Conservation (phyloP, 2,113 vertebrate species). For the Laticauda colubrina region DNA sequence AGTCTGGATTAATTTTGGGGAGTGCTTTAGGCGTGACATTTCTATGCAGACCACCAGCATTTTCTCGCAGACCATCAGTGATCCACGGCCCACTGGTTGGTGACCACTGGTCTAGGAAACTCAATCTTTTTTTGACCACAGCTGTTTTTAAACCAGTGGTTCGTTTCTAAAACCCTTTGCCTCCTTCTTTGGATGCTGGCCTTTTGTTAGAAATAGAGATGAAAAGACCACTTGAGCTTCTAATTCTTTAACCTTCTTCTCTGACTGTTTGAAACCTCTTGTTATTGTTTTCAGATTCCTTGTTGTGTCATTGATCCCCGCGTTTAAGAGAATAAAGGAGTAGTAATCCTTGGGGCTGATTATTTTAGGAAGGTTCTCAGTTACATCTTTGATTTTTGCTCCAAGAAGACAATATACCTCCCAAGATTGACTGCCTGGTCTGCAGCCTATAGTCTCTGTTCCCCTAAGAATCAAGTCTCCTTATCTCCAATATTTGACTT, state of each 20-base stretch:
- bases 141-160: background rate
- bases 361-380: background rate
- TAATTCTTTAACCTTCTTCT: background rate
- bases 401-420: background rate
- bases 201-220: background rate
- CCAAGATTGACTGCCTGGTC: background rate
- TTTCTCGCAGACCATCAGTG: too few species aligned
- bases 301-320: background rate
- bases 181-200: background rate
- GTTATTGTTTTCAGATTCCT: background rate
- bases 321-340: background rate
- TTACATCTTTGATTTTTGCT: background rate
- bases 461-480: background rate
- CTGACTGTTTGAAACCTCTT: background rate
- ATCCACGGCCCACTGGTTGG: too few species aligned
- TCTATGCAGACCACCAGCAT: too few species aligned
- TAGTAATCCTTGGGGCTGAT: background rate
- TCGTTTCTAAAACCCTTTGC: background rate
- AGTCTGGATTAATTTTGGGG: too few species aligned
- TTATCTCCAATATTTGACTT: background rate
- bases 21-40: too few species aligned
- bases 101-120: background rate
- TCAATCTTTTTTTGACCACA: background rate
- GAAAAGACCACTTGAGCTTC: background rate
- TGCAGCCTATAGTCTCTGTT: background rate